Conservation (phyloP, 2,888 invertebrate species). For the Ecliptopera silaceata region DNA sequence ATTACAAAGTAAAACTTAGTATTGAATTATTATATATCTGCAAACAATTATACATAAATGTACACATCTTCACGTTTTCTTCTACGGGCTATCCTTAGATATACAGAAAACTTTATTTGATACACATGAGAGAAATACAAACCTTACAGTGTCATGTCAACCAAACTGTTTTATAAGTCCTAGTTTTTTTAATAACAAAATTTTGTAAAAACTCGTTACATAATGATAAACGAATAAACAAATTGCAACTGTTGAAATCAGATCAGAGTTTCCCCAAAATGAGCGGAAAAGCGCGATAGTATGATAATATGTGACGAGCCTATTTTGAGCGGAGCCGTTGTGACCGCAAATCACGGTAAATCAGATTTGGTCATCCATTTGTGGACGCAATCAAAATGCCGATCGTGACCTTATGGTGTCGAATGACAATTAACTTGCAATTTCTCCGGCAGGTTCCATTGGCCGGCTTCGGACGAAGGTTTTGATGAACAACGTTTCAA, state of each 20-base stretch:
- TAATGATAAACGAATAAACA: too few relatives aligned
- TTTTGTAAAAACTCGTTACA: too few relatives aligned
- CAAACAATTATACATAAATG: too few relatives aligned
- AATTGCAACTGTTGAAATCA: background rate
- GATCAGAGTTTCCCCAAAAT: slow-evolving; percentile 10
- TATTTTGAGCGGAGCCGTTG: slow-evolving; percentile 36
- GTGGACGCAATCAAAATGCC: slow-evolving; percentile 51
- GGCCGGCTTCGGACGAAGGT: slow-evolving; percentile 12
- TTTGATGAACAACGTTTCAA: slow-evolving; percentile 8
- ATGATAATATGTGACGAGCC: slow-evolving; percentile 34
- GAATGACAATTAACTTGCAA: slow-evolving; percentile 40
- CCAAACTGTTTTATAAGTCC: too few relatives aligned
- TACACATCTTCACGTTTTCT: too few relatives aligned
- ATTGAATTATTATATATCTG: too few relatives aligned
- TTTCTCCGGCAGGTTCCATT: slow-evolving; percentile 23
- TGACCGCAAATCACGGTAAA: slow-evolving; percentile 51
- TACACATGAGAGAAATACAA: too few relatives aligned
- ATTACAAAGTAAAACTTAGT: too few relatives aligned
- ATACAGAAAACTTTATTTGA: too few relatives aligned
- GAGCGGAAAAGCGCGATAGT: slow-evolving; percentile 22
- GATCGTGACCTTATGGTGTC: slow-evolving; percentile 39
- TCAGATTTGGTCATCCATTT: slow-evolving; percentile 50
- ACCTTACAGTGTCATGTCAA: too few relatives aligned
- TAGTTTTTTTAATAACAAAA: too few relatives aligned
- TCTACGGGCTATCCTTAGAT: too few relatives aligned